Percentiles rank a stretch among this genome's conserved stretches.
Evolutionary conservation across 2,797 vertebrate species (phyloP).

Genomic region (Morelia viridis): DNA sequence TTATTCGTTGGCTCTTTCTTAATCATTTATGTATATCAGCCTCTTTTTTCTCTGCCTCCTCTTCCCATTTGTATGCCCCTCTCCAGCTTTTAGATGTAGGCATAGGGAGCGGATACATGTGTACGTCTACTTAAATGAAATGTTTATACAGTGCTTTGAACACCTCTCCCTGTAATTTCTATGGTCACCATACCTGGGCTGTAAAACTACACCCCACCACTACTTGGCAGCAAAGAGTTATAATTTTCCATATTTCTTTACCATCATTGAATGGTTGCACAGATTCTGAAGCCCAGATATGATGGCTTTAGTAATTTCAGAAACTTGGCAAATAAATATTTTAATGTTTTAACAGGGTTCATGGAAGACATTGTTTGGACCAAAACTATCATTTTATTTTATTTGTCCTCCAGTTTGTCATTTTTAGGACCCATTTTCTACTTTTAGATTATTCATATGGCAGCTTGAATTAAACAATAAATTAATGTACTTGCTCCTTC

Average conservation of each 20-base stretch:
- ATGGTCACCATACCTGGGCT: not conserved
- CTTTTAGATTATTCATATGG: slow-evolving; percentile 20
- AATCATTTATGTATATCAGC: not conserved
- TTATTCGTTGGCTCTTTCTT: not conserved
- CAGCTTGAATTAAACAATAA: slow-evolving; percentile 24
- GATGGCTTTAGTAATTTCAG: not conserved
- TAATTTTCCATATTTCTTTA: not conserved
- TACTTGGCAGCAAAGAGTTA: not conserved
- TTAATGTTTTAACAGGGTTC: not conserved
- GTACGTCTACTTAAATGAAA: not conserved
- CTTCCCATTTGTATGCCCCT: not conserved
- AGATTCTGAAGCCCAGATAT: not conserved
- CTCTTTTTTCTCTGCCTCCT: not conserved
- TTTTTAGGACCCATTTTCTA: not conserved
- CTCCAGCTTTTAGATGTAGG: not conserved
- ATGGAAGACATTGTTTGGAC: not conserved
- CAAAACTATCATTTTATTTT: not conserved
- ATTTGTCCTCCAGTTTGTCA: not conserved
- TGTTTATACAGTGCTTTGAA: slow-evolving; percentile 15
- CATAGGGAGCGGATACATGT: not conserved
- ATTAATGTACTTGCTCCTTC: slow-evolving; percentile 7
- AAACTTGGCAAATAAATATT: slow-evolving; percentile 22
- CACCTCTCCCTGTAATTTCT: not conserved
- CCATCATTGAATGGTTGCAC: not conserved
- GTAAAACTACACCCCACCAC: not conserved